Conservation (phyloP, 2,113 vertebrate species). For the Neolamprologus devosi region DNA sequence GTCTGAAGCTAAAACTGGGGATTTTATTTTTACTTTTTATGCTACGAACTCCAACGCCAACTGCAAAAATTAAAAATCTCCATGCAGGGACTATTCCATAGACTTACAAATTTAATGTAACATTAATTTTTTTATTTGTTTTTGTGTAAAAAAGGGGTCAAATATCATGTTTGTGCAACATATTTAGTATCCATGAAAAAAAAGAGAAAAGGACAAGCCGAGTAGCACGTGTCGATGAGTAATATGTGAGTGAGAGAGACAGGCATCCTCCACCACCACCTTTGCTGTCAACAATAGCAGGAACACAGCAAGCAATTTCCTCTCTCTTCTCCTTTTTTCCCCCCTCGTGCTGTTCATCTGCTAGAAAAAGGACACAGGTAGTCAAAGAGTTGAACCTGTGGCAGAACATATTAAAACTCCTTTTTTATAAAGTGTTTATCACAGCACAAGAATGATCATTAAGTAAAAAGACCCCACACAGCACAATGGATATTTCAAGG, state of each 20-base stretch:
- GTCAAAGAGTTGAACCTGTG: background rate
- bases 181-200: background rate
- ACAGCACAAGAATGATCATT: background rate
- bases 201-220: background rate
- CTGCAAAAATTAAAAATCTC: background rate
- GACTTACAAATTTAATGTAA: background rate
- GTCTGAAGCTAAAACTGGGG: background rate
- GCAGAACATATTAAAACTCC: background rate
- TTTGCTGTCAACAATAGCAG: slow-evolving; percentile 1
- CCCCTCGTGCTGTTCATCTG: background rate
- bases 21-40: background rate
- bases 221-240: background rate
- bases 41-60: background rate
- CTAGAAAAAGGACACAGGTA: background rate
- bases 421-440: background rate
- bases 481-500: background rate
- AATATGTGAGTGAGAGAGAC: background rate
- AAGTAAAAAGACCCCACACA: background rate
- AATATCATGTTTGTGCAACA: background rate
- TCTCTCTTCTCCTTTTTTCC: background rate
- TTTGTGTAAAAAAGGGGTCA: background rate
- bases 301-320: background rate
- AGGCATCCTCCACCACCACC: background rate
- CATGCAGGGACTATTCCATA: background rate
- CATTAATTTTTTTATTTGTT: background rate